Percentiles rank a stretch among this genome's conserved stretches.
These are phyloP conservation scores for Caiman crocodilus DNA, from an alignment of 2,797 vertebrate species.

Conservation along the genomic window DNA sequence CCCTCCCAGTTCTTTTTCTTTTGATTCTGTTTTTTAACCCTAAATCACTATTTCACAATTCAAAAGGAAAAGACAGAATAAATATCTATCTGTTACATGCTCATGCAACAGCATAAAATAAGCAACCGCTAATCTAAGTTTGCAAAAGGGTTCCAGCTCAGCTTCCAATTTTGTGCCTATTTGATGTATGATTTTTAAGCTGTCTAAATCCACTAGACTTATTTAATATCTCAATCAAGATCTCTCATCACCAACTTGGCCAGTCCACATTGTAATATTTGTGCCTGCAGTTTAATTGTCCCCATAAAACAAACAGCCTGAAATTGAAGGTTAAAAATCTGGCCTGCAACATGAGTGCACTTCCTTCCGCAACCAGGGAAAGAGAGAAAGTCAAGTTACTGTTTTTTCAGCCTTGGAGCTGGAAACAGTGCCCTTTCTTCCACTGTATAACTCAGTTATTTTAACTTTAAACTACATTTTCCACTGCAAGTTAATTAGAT, in stretches of 20 bases:
- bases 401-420: background rate
- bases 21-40: too few relatives aligned
- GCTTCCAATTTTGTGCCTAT: background rate
- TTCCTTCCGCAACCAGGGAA: rapidly evolving
- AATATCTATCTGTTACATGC: background rate
- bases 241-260: background rate
- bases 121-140: background rate
- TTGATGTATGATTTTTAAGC: background rate
- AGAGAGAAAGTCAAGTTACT: background rate
- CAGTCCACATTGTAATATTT: background rate
- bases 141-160: background rate
- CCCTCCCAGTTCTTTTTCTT: too few relatives aligned
- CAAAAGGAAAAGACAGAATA: background rate
- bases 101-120: rapidly evolving
- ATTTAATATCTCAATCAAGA: background rate
- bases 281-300: background rate
- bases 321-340: background rate
- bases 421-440: background rate
- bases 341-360: rapidly evolving
- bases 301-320: background rate
- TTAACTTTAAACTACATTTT: background rate
- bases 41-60: background rate
- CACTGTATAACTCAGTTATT: background rate
- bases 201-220: background rate
- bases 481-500: background rate